Conservation (phyloP, 1,140 invertebrate species). For the Neocloeon triangulifer region DNA sequence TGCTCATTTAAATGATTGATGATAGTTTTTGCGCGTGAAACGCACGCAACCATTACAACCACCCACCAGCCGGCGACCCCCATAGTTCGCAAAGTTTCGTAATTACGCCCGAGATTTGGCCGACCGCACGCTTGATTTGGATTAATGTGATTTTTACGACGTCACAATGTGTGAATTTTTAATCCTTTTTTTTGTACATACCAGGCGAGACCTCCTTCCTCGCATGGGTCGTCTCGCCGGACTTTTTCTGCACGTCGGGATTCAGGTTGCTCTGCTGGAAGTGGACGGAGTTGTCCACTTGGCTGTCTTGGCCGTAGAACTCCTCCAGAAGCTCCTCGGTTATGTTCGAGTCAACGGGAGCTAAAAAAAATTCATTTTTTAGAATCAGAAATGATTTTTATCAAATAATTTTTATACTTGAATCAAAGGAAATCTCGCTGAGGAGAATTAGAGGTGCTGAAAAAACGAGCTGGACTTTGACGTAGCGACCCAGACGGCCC, state of each 20-base stretch:
- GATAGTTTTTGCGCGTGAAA: too few species aligned
- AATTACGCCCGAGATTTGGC: too few species aligned
- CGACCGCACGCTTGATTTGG: too few species aligned
- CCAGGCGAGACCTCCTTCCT: constrained; percentile 15
- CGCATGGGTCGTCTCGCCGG: constrained; percentile 18
- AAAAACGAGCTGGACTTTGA: constrained; percentile 57
- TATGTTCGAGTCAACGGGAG: constrained; percentile 18
- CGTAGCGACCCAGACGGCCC: constrained; percentile 46
- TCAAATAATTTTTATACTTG: constrained; percentile 27
- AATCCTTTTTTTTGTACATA: too few species aligned
- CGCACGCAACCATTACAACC: too few species aligned
- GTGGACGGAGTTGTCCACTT: constrained; percentile 14
- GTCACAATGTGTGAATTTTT: too few species aligned
- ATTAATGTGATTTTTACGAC: too few species aligned
- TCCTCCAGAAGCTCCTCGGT: constrained; percentile 20
- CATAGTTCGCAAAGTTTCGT: too few species aligned
- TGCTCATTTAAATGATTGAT: too few species aligned
- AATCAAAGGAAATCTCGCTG: constrained; percentile 62
- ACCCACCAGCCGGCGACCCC: too few species aligned
- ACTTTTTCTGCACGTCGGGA: constrained; percentile 23
- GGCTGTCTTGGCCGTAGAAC: constrained; percentile 16
- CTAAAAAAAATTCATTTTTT: constrained; percentile 10
- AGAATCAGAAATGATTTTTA: background rate
- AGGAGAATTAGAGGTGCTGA: constrained; percentile 71
- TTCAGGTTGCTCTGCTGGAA: constrained; percentile 16